A percentile compares a stretch with the other conserved stretches of the same genome.
Evolutionary conservation across 1,140 invertebrate species (phyloP).

Genomic region (Bilobella aurantiaca): DNA sequence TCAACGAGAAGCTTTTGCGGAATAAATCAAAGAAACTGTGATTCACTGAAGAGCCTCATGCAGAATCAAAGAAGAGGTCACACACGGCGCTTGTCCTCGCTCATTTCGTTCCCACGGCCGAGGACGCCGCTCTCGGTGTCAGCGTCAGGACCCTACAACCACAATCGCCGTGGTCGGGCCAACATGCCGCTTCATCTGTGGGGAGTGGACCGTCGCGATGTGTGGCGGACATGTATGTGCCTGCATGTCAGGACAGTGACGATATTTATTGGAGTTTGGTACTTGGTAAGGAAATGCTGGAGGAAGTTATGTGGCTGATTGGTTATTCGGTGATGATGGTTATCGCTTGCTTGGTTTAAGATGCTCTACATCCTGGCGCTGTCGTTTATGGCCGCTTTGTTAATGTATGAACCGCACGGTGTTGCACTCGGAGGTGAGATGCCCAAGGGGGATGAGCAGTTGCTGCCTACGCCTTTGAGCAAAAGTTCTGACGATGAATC

Average conservation of each 20-base stretch:
- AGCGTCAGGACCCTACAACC: constrained; percentile 10
- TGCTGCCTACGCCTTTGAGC: constrained; percentile 54
- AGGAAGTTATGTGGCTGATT: too few relatives aligned
- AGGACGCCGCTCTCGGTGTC: constrained; percentile 13
- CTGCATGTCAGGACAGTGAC: constrained; percentile 72
- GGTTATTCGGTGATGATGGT: too few relatives aligned
- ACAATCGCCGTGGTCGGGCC: background rate
- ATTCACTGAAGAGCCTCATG: too few relatives aligned
- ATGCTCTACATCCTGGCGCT: constrained; percentile 59
- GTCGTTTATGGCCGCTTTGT: constrained; percentile 58
- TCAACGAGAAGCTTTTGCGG: too few relatives aligned
- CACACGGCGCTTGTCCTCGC: background rate
- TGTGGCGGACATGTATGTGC: constrained; percentile 68
- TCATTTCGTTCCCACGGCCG: background rate
- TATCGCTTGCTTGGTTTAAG: too few relatives aligned
- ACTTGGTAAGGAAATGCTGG: constrained; percentile 53
- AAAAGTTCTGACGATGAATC: constrained; percentile 46
- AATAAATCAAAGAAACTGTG: too few relatives aligned
- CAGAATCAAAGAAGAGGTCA: too few relatives aligned
- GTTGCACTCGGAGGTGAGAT: constrained; percentile 7
- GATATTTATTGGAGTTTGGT: constrained; percentile 65
- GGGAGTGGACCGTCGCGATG: constrained; percentile 44
- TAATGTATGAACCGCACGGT: constrained; percentile 44
- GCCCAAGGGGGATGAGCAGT: constrained; percentile 7
- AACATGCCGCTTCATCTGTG: constrained; percentile 28